Percentiles rank a stretch among this genome's conserved stretches.
Conservation (phyloP, 1,140 invertebrate genomes). For the Oryctes rhinoceros region DNA sequence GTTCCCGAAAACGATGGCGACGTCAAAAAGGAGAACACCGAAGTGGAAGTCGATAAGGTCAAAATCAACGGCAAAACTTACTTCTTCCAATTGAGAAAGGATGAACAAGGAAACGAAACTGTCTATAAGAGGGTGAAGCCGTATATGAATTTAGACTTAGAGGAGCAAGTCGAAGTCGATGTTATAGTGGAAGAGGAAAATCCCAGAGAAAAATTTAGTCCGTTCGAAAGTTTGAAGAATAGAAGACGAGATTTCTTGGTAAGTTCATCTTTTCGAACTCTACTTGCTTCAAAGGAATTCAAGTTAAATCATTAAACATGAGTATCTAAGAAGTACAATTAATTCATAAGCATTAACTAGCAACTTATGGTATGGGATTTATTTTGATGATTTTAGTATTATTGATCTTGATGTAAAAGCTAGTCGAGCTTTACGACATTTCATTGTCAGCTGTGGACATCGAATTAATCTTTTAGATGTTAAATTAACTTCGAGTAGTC, state of each 20-base stretch:
- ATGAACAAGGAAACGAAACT: constrained; percentile 4
- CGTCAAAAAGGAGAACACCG: background rate
- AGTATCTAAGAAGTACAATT: too few species aligned
- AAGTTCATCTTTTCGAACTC: background rate
- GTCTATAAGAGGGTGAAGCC: background rate
- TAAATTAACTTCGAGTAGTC: too few species aligned
- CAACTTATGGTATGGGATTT: too few species aligned
- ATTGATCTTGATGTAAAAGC: too few species aligned
- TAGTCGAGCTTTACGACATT: too few species aligned
- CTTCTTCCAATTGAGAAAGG: constrained; percentile 34
- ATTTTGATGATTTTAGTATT: too few species aligned
- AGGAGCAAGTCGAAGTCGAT: background rate
- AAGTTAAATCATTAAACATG: too few species aligned
- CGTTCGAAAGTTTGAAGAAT: constrained; percentile 34
- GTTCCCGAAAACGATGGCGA: background rate
- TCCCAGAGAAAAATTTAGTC: constrained; percentile 16
- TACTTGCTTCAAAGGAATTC: too few species aligned
- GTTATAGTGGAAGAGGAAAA: background rate
- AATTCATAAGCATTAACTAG: too few species aligned
- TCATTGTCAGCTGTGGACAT: too few species aligned
- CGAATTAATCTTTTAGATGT: too few species aligned
- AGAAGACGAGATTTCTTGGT: constrained; percentile 36
- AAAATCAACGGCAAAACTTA: constrained; percentile 34
- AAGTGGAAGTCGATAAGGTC: background rate
- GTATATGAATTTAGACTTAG: background rate